Evolutionary conservation across 2,888 invertebrate species (phyloP), one percentile per base, ranked within the genome.

Genomic region (Archips xylosteana): DNA sequence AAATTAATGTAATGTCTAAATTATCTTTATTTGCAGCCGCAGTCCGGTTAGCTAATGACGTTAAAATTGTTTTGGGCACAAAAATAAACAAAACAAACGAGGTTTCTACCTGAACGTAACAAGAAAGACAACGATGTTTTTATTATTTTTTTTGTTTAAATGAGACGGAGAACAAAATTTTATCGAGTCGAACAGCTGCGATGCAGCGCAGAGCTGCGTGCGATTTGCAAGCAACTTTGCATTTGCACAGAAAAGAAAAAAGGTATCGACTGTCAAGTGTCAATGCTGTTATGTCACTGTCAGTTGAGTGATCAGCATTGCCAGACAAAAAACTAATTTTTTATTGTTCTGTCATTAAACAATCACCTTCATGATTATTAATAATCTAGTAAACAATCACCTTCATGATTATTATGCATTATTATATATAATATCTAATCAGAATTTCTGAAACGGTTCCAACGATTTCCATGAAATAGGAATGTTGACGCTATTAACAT

Each of bases 21-120:
- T 59, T 36, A n/a, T 60, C n/a, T 60, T 61, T 61, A 32, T 61
- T 62, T 62, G 42, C 15, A 62, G 15, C 15, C 62, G 23, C 42
- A n/a, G 42, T 45, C 34, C 70, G 65, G n/a, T 62, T 59, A 68
- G 47, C 32, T 66, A 71, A 70, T 59, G 57, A 71, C 15, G 51
- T 54, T 6, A 57, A 32, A 32, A 57, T 32, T 57, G 4, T 45
- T 42, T 57, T 51, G 34, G 59, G 64, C 32, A 32, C 57, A 49
- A 65, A 71, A 71, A 60, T 49, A 60, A 65, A 60, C 51, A 71
- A 71, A 60, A 60, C 49, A 47, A 57, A 49, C 23, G 36, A 47
- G 60, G 60, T 59, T 15, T 65, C 60, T 71, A 66, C 51, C 65
- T 65, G 60, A 32, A 32, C n/a, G 15, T 49, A 32, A 47, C n/a